These are phyloP conservation scores for Ginglymostoma cirratum DNA, from an alignment of 2,113 vertebrate genomes.

Conservation along the genomic window DNA sequence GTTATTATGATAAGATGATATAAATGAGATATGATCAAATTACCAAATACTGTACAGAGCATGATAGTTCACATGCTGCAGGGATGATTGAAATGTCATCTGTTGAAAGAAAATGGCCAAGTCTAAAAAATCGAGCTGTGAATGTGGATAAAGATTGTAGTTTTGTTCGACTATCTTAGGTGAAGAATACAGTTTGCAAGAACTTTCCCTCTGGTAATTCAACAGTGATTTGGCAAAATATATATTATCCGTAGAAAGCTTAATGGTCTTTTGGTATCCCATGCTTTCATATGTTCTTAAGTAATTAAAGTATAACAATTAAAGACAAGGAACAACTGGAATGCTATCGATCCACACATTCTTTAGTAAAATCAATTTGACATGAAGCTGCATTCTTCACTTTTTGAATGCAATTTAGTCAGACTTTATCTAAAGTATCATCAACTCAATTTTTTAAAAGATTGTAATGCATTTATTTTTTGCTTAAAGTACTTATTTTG, in stretches of 20 bases:
- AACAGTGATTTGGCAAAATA: neutral
- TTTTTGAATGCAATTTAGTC: neutral
- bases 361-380: neutral
- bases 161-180: neutral
- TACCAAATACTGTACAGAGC: neutral
- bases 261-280: neutral
- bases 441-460: slow-evolving; percentile 21
- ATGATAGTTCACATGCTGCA: neutral
- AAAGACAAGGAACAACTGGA: neutral
- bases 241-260: neutral
- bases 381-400: neutral
- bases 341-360: neutral
- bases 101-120: neutral
- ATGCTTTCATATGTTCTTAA: neutral
- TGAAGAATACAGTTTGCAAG: neutral
- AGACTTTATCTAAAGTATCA: slow-evolving; percentile 16
- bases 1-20: neutral
- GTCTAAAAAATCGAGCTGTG: neutral
- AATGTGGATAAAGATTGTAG: neutral
- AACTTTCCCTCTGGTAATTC: neutral
- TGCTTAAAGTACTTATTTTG: slow-evolving; percentile 28
- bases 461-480: slow-evolving; percentile 16
- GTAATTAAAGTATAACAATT: slow-evolving; percentile 12
- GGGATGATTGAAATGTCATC: neutral
- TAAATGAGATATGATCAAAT: neutral